phyloP scores from a whole-genome alignment of 64 coral and sea anemone genomes.

The Stichodactyla helianthus region DNA sequence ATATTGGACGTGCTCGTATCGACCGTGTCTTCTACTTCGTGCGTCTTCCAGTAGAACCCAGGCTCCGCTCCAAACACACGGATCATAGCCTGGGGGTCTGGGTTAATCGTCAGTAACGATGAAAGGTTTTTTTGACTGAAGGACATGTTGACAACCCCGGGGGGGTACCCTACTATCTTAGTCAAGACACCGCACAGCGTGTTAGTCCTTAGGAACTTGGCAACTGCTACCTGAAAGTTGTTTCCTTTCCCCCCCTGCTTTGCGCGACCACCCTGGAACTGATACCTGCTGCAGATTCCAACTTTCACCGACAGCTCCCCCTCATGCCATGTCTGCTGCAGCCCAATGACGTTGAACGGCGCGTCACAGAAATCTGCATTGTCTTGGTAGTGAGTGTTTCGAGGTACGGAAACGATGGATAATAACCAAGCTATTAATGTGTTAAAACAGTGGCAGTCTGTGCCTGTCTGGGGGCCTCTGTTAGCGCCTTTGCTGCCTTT shows the following conservation, averaged over 20 bases:
- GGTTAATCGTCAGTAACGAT: conserved; percentile 43
- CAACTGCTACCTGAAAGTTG: conserved; percentile 52
- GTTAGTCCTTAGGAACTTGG: conserved; percentile 81
- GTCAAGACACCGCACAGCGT: conserved; percentile 57
- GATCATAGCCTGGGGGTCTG: conserved; percentile 69
- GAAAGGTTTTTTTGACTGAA: conserved; percentile 63
- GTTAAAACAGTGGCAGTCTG: conserved; percentile 56
- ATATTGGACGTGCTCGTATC: conserved; percentile 10
- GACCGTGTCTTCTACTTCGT: conserved; percentile 39
- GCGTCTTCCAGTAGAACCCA: conserved; percentile 90
- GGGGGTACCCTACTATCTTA: neutral
- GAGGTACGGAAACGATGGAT: conserved; percentile 37
- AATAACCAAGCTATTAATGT: conserved; percentile 69
- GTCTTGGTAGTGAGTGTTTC: conserved; percentile 27
- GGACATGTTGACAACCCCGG: conserved; percentile 15
- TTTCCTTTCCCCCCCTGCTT: conserved; percentile 30
- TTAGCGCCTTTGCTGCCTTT: conserved; percentile 28
- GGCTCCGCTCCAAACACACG: conserved; percentile 71
- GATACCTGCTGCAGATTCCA: conserved; percentile 48
- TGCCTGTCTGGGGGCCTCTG: conserved; percentile 26
- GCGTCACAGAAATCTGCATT: conserved; percentile 42
- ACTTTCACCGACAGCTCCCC: conserved; percentile 70
- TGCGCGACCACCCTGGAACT: neutral
- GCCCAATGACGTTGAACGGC: conserved; percentile 78
- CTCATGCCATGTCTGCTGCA: conserved; percentile 86